These are phyloP conservation scores for Clepsis dumicolana DNA, from an alignment of 2,888 invertebrate genomes.

Conservation along the genomic window DNA sequence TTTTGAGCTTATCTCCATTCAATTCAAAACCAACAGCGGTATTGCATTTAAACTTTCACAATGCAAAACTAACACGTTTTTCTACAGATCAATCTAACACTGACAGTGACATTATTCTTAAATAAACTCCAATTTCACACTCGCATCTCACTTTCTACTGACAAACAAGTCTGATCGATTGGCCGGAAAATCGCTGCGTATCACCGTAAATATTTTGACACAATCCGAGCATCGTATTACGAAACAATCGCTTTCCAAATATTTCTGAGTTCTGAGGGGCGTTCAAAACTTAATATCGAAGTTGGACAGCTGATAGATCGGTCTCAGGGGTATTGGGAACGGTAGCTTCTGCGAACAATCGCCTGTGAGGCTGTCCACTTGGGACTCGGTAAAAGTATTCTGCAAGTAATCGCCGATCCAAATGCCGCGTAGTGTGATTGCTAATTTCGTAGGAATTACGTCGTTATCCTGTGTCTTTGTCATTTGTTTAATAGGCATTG, in stretches of 20 bases:
- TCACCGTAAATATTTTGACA: slow-evolving; percentile 83
- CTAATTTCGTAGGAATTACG: slow-evolving; percentile 22
- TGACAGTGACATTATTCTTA: slow-evolving; percentile 60
- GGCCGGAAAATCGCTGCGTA: slow-evolving; percentile 76
- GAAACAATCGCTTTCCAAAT: slow-evolving; percentile 79
- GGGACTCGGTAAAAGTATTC: slow-evolving; percentile 48
- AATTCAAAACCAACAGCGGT: slow-evolving; percentile 32
- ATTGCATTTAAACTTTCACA: slow-evolving; percentile 42
- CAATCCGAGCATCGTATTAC: slow-evolving; percentile 76
- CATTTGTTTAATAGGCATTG: slow-evolving; percentile 2
- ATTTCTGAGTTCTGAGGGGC: slow-evolving; percentile 61
- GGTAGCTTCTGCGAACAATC: slow-evolving; percentile 60
- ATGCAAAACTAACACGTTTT: slow-evolving; percentile 42
- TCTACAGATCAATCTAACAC: slow-evolving; percentile 54
- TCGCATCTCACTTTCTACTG: slow-evolving; percentile 66
- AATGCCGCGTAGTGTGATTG: slow-evolving; percentile 30
- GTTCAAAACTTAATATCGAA: slow-evolving; percentile 72
- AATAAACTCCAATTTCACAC: slow-evolving; percentile 79
- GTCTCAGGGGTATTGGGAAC: slow-evolving; percentile 67
- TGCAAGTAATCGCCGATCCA: slow-evolving; percentile 22
- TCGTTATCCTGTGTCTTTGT: slow-evolving; percentile 21
- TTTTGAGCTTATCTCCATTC: slow-evolving; percentile 23
- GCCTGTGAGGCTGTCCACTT: slow-evolving; percentile 61
- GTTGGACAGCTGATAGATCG: slow-evolving; percentile 80
- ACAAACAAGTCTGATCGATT: slow-evolving; percentile 74